Evolutionary conservation across 2,888 invertebrate genomes (phyloP), one percentile per base, ranked within the genome.

Genomic region (Hydroisotoma schaefferi): DNA sequence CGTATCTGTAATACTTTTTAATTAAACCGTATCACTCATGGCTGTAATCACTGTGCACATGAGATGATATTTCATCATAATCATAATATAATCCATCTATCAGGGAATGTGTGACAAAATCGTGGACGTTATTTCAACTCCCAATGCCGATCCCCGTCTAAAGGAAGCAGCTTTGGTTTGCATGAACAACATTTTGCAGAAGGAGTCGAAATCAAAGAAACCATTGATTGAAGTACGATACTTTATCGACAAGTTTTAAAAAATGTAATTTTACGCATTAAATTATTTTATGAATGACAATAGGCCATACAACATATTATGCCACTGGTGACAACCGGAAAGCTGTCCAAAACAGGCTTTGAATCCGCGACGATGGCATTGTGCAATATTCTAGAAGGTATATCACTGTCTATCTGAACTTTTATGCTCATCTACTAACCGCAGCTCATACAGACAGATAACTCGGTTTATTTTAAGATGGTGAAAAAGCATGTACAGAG

Each of bases 361-460:
- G 69, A 71, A 53, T 57, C 55, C 22, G 54, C 55, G 15, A 40
- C 64, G 8, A 26, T 66, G 6, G 63, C 67, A 0, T 38, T 71
- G 0, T 54, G 63, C 20, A 51, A 53, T 28, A 53, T 68, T n/a
- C 22, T 71, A 18, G 61, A 63, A 59, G 64, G 55, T 55, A 33
- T 33, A 8, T 33, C 33, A 10, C 15, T 15, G 33, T 15, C 15
- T 33, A 33, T 33, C 33, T 10, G 8, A 15, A 33, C 33, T 33
- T 33, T 33, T 33, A 33, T 33, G 20, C 43, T n/a, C n/a, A n/a
- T n/a, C n/a, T n/a, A 15, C 6, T 33, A 15, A 10, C 33, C 33
- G 15, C 33, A 33, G 33, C 6, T 6, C 15, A 33, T 33, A 33
- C 6, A 33, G 33, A 6, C 15, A 33, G 8, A 10, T 6, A 33